Evolutionary conservation across 1,140 invertebrate genomes (phyloP).

Genomic region (Lycorma delicatula): DNA sequence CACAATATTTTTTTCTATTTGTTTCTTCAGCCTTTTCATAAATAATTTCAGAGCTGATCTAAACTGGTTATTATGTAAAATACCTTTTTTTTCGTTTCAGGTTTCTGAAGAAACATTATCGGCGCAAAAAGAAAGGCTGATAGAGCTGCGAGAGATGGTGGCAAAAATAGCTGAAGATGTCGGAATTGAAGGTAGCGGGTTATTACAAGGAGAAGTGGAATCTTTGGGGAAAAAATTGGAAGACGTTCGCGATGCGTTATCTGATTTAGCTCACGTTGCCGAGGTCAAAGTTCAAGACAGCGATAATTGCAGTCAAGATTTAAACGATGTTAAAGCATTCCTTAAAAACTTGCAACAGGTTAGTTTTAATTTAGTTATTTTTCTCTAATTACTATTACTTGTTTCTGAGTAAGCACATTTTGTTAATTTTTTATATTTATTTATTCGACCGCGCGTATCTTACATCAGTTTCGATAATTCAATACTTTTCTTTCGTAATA

Average conservation of each 20-base stretch:
- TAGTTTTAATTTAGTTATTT: too few relatives aligned
- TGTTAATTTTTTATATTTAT: too few relatives aligned
- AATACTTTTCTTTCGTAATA: too few relatives aligned
- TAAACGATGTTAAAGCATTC: conserved; percentile 24
- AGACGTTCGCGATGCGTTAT: conserved; percentile 61
- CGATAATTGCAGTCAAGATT: conserved; percentile 36
- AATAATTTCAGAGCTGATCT: too few relatives aligned
- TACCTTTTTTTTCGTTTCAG: too few relatives aligned
- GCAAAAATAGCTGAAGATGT: conserved; percentile 66
- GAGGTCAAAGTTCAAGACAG: conserved; percentile 50
- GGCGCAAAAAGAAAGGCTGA: conserved; percentile 54
- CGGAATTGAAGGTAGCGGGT: conserved; percentile 54
- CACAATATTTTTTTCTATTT: too few relatives aligned
- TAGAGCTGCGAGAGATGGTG: conserved; percentile 62
- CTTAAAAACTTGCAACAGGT: conserved; percentile 27
- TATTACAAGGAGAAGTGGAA: conserved; percentile 66
- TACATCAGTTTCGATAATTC: too few relatives aligned
- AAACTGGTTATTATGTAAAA: too few relatives aligned
- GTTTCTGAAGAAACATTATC: conserved; percentile 65
- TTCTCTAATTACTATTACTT: too few relatives aligned
- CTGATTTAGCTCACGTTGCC: conserved; percentile 61
- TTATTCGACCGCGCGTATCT: too few relatives aligned
- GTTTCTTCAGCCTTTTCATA: too few relatives aligned
- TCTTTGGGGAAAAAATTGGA: conserved; percentile 64
- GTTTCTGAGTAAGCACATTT: too few relatives aligned